phyloP scores from a whole-genome alignment of 2,113 vertebrate genomes.

The Ramphastos sulfuratus region DNA sequence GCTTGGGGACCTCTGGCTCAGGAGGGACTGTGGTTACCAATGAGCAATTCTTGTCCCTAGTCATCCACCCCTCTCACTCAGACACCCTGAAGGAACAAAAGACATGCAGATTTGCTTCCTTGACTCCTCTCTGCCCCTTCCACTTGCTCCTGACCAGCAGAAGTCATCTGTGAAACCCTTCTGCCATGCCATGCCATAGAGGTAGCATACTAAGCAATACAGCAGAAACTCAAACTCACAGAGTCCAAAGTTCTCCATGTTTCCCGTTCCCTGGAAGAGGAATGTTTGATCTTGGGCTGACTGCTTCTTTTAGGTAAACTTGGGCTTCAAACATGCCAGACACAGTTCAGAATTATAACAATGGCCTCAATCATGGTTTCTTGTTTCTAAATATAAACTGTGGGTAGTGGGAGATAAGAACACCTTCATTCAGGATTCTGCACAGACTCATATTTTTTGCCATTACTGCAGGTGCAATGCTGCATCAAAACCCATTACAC shows the following conservation, averaged over 20 bases:
- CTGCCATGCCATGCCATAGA: accelerated
- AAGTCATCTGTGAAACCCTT: not conserved
- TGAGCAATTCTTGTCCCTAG: not conserved
- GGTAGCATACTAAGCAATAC: not conserved
- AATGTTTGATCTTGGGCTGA: not conserved
- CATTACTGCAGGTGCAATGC: not conserved
- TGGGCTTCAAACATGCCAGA: not conserved
- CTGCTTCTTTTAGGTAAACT: not conserved
- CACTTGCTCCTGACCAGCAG: not conserved
- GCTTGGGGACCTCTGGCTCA: not conserved
- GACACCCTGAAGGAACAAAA: not conserved
- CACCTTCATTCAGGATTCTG: not conserved
- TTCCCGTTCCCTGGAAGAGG: not conserved
- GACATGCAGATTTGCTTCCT: not conserved
- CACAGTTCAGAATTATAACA: not conserved
- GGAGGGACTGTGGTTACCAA: not conserved
- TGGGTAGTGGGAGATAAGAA: not conserved
- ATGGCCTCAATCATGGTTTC: not conserved
- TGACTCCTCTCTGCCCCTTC: not conserved
- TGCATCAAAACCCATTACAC: not conserved
- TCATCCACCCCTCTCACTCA: not conserved
- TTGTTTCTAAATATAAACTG: not conserved
- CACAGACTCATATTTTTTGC: not conserved
- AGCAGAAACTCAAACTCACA: not conserved
- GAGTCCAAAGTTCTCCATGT: not conserved